Evolutionary conservation across 1,140 invertebrate species (phyloP), one percentile per base, ranked within the genome.

Genomic region (Lepidostoma basale): DNA sequence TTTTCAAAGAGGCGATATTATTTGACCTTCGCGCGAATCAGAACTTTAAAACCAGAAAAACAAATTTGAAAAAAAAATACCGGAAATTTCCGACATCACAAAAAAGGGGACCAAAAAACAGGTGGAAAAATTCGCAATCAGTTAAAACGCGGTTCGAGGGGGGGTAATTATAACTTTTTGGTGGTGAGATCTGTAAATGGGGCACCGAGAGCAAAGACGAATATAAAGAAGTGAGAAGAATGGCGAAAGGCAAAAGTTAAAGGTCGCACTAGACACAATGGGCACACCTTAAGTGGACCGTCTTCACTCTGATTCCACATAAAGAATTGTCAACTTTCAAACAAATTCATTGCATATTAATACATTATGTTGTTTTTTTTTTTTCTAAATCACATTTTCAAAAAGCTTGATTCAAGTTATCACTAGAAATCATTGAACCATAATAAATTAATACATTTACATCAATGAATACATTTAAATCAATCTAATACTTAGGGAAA

Each of bases 101-200:
- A 16, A n/a, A 49, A 56, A 36, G 8, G 20, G 16, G 23, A 18
- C 45, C n/a, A n/a, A 22, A 56, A 56, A 56, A 56, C 52, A 56
- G 52, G 52, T 56, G 52, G 18, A 56, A 33, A 56, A 56, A 30
- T 56, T 56, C 30, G 22, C 52, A 56, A 56, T 56, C 52, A 56
- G 52, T 56, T 33, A 20, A 56, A 56, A 56, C 28, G 52, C 22
- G 52, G 52, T 16, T 18, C 4, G 2, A 33, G 28, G 28, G 28
- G 4, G 49, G 28, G 30, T 56, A 56, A 56, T 56, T 56, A 56
- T 56, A 56, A 56, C 26, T 56, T 56, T 56, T 56, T 16, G 52
- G 52, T 33, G 52, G 45, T 5, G 22, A 56, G 36, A 8, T 39
- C 3, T 56, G 12, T 39, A 36, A 56, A 56, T 56, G 52, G 28